phyloP scores from a whole-genome alignment of 2,797 vertebrate species.

The Gymnothorax javanicus region DNA sequence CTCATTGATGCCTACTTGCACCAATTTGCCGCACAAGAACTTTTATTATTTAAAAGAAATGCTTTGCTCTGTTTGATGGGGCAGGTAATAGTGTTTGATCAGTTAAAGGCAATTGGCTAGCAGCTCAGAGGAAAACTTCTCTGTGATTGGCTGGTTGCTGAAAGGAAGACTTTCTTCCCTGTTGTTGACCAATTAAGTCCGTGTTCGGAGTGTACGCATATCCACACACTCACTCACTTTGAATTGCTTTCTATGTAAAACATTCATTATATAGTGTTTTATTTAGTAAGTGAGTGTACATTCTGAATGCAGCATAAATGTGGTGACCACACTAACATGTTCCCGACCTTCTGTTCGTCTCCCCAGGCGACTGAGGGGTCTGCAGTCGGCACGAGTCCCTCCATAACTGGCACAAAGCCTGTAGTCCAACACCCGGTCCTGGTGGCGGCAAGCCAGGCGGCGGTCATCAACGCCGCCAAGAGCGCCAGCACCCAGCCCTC shows the following conservation, averaged over 20 bases:
- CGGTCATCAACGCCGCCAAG: constrained; percentile 74
- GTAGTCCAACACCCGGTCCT: constrained; percentile 78
- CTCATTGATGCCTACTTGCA: background rate
- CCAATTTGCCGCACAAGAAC: background rate
- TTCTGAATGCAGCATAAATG: no score
- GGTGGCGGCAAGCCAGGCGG: constrained; percentile 82
- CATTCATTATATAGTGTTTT: no score
- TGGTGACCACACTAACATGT: background rate
- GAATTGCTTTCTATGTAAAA: no score
- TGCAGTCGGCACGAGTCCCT: constrained; percentile 55
- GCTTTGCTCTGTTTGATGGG: background rate
- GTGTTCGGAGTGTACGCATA: no score
- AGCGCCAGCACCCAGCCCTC: constrained; percentile 40
- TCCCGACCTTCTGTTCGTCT: background rate
- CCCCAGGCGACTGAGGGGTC: constrained; percentile 66
- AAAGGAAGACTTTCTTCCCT: no score
- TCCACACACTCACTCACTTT: no score
- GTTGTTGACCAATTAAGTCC: no score
- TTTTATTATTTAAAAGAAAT: background rate
- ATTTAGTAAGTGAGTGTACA: no score
- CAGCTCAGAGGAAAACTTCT: no score
- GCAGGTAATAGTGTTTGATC: background rate
- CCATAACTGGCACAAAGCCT: constrained; percentile 67
- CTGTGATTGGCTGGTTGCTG: no score
- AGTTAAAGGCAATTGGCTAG: background rate